Evolutionary conservation across 92 coral and sea anemone species (phyloP), one percentile per base, ranked within the genome.

Genomic region (Muricea muricata): DNA sequence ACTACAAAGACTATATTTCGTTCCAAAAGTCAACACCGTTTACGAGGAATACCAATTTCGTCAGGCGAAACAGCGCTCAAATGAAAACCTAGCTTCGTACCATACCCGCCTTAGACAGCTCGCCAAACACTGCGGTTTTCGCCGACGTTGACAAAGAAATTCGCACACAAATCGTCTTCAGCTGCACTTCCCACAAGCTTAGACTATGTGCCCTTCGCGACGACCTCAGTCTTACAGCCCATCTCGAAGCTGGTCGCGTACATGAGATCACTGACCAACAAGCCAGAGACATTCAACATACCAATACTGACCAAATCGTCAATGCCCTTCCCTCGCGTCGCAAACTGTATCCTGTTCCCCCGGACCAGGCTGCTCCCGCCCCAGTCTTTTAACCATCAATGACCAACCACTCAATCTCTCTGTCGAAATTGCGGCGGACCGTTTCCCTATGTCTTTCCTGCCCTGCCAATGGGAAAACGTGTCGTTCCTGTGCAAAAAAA

Each of bases 1-100:
- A 91, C 67, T 91, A 79, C 58, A 79, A 88, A 48, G 45, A 65
- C 35, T 48, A 41, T 81, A 91, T 39, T 91, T 88, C 76, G 24
- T 35, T 28, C 90, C 92, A 21, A 84, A 91, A 56, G 65, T 42
- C 28, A 81, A 81, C 60, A 88, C 72, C n/a, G 68, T 89, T 65
- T 84, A 91, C 76, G 92, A 86, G 63, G 90, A 86, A 40, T 92
- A 86, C 82, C 86, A 46, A 18, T 92, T 89, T 65, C 76, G 91
- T 54, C 73, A 50, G 47, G 86, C 93, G 14, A 89, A 86, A 48
- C 95, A 92, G 67, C 87, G 73, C 21, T 79, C 75, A 9, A 89
- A 87, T 17, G 93, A 92, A 75, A 73, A 86, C 29, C 50, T 92
- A 42, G 83, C 89, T 73, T 72, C 81, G 18, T 81, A 48, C 82